Evolutionary conservation across 2,797 vertebrate genomes (phyloP).

Genomic region (Falco naumanni): DNA sequence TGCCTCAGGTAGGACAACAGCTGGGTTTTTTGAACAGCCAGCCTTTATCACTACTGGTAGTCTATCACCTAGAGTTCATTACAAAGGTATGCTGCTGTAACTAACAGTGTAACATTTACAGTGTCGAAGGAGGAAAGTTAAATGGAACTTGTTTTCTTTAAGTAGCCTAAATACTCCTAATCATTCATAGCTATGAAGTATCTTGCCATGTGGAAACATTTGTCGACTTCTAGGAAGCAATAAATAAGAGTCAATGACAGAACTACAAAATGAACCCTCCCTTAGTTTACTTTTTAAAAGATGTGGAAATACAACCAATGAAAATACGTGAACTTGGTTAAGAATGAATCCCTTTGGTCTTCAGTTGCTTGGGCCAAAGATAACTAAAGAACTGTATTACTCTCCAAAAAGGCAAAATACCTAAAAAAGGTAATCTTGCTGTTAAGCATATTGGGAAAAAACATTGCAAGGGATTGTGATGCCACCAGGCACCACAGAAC

Average conservation of each 20-base stretch:
- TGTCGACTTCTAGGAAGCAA: neutral
- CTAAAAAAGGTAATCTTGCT: neutral
- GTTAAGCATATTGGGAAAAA: neutral
- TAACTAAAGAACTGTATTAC: neutral
- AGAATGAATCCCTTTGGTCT: neutral
- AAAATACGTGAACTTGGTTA: neutral
- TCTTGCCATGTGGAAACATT: neutral
- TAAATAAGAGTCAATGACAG: neutral
- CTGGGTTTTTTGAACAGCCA: neutral
- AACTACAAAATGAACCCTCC: neutral
- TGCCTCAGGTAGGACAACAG: neutral
- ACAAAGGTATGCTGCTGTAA: neutral
- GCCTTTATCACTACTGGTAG: neutral
- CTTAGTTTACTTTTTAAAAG: neutral
- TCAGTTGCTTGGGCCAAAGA: neutral
- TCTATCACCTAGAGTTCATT: neutral
- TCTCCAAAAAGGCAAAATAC: neutral
- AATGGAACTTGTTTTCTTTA: neutral
- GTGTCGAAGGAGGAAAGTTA: neutral
- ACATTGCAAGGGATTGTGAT: neutral
- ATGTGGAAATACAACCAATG: neutral
- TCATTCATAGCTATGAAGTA: neutral
- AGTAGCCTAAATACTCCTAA: neutral
- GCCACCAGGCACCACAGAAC: neutral
- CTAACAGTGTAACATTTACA: neutral